Base-by-base conservation (phyloP, 2,113 vertebrate species). In the Megalops atlanticus region DNA sequence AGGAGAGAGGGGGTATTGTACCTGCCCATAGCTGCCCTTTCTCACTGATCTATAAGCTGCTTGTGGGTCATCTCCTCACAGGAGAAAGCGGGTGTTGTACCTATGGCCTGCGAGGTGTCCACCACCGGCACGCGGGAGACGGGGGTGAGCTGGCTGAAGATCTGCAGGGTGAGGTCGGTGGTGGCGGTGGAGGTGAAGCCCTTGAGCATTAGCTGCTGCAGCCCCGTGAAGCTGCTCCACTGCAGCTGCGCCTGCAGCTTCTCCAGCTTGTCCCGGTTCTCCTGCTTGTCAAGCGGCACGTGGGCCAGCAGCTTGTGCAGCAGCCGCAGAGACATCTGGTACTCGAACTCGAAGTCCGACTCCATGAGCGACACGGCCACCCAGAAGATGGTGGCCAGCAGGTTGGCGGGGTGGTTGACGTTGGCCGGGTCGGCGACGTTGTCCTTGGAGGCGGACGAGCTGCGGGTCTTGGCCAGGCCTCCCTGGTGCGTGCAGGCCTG, bases 321-420 rank as follows among this genome's bases (percentile, higher is more conserved):
- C 10, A 99, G 92, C 41, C 97, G 90, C 74, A 99, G 89, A 0
- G 97, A 96, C 98, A 99, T 98, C 39, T 98, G 93, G 81, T 99
- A 99, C 82, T 99, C 98, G 89, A 98, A 99, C 89, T 99, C 98
- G 92, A 98, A 99, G 90, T 99, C 98, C 0, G 97, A 99, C 89
- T 99, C 98, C 97, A 99, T 99, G 86, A 99, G 94, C 31, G 98
- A 96, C 70, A 98, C 95, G 0, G 97, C 96, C 81, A 98, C 97
- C 98, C 98, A 99, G 88, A 99, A 99, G 83, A 93, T 91, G 81
- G 91, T 91, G 58, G 94, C 94, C 86, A 96, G 82, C 0, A 95
- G 90, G 91, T 97, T 97, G 86, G 94, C 94, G 45, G 98, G 98
- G 81, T 98, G 96, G 90, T 96, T 97, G 87, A 96, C 91, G 86